phyloP scores from a whole-genome alignment of 2,797 vertebrate species.

The Orestias chungarensis region DNA sequence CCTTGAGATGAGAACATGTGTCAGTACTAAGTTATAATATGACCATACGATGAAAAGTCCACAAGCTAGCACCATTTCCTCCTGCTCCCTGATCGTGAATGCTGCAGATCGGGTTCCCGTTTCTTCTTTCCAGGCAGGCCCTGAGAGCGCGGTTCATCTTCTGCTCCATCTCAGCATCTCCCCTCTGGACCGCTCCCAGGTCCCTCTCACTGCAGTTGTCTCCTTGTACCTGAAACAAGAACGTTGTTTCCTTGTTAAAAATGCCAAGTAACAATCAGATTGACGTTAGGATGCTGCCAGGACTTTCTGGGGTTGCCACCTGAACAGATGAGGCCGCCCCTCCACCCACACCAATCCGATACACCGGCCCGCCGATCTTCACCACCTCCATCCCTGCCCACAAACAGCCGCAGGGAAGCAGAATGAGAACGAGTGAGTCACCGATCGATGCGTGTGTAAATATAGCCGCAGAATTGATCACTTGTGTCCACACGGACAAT shows the following conservation, averaged over 20 bases:
- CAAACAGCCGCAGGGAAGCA: constrained; percentile 19
- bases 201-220: constrained; percentile 89
- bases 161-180: constrained; percentile 95
- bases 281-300: not conserved
- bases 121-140: constrained; percentile 85
- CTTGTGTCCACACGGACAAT: not conserved
- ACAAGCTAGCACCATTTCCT: constrained; percentile 83
- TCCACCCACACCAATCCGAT: constrained; percentile 92
- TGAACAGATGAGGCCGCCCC: constrained; percentile 92
- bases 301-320: constrained; percentile 42
- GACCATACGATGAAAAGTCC: too few species aligned
- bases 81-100: constrained; percentile 95
- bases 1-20: constrained; percentile 65
- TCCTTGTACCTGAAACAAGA: constrained; percentile 84
- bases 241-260: not conserved
- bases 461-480: constrained; percentile 17
- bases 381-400: constrained; percentile 89
- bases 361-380: constrained; percentile 93
- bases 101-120: constrained; percentile 88
- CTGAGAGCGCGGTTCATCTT: constrained; percentile 93
- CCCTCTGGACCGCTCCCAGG: constrained; percentile 90
- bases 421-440: constrained; percentile 3
- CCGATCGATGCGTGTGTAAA: constrained; percentile 20
- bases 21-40: too few species aligned
- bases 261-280: not conserved